Evolutionary conservation across 35 echinoderm and acorn worm species (phyloP).

Genomic region (Patiria miniata): DNA sequence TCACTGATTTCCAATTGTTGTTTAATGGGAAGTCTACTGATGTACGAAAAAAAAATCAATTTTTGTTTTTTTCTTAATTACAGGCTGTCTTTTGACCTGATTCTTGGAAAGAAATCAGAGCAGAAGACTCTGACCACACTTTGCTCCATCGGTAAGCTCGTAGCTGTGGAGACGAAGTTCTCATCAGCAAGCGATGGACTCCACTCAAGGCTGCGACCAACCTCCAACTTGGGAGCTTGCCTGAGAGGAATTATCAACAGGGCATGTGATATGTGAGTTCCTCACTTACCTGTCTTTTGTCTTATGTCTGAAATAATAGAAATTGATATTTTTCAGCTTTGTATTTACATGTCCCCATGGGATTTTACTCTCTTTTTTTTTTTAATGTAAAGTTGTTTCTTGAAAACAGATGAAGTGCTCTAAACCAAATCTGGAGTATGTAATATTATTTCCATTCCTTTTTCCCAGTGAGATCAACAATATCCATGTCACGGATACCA

Average conservation of each 20-base stretch:
- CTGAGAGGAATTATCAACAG: not conserved
- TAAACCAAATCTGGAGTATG: not conserved
- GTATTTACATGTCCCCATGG: too few relatives aligned
- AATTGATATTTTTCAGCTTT: too few relatives aligned
- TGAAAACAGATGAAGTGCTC: too few relatives aligned
- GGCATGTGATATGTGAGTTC: conserved; percentile 26
- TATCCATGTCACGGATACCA: not conserved
- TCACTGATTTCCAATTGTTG: too few relatives aligned
- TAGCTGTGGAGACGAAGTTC: conserved; percentile 9
- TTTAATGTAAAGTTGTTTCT: too few relatives aligned
- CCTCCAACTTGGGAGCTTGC: not conserved
- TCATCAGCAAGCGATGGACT: not conserved
- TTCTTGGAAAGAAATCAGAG: not conserved
- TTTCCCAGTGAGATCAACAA: conserved; percentile 24
- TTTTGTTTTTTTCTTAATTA: not conserved
- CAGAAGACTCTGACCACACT: not conserved
- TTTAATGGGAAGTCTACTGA: too few relatives aligned
- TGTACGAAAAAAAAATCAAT: too few relatives aligned
- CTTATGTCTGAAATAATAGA: too few relatives aligned
- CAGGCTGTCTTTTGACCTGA: not conserved
- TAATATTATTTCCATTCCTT: not conserved
- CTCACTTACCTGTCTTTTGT: not conserved
- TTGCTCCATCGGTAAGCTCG: conserved; percentile 17
- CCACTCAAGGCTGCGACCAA: not conserved
- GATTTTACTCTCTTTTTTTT: too few relatives aligned